Percentiles rank a stretch among this genome's conserved stretches.
These are phyloP conservation scores for Scaptomyza cyrtandrae DNA, from an alignment of 2,888 invertebrate genomes.

Conservation along the genomic window DNA sequence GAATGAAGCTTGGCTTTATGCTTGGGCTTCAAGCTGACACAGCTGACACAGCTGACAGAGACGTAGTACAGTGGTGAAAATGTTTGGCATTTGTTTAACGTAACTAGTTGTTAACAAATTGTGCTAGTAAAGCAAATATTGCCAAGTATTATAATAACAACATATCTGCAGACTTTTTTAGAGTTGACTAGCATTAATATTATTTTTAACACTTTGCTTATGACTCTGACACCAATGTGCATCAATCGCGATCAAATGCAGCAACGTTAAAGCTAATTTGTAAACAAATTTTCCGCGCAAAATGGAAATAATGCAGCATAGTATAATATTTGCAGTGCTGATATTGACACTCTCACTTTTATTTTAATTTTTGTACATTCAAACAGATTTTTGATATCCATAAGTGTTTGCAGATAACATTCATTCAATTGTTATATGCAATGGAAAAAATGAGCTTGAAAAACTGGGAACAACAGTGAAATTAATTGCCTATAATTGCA, in stretches of 20 bases:
- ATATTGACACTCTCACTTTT: slow-evolving; percentile 39
- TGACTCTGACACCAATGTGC: slow-evolving; percentile 23
- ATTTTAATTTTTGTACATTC: slow-evolving; percentile 9
- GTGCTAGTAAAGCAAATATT: neutral
- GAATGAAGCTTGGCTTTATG: slow-evolving; percentile 64
- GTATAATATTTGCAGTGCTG: slow-evolving; percentile 6
- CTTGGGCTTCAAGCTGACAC: slow-evolving; percentile 24
- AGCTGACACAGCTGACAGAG: slow-evolving; percentile 10
- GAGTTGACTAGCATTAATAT: neutral
- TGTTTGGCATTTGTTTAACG: neutral
- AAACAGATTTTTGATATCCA: neutral
- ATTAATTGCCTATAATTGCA: slow-evolving; percentile 50
- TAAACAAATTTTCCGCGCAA: slow-evolving; percentile 19
- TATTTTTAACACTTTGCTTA: neutral
- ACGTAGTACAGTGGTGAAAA: slow-evolving; percentile 40
- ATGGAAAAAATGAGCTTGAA: slow-evolving; percentile 9
- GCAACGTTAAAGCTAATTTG: slow-evolving; percentile 6
- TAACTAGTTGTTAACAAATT: neutral
- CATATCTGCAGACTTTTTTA: neutral
- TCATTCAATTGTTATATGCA: slow-evolving; percentile 20
- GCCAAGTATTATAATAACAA: neutral
- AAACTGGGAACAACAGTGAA: slow-evolving; percentile 45
- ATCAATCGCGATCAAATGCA: slow-evolving; percentile 10
- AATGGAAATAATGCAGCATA: slow-evolving; percentile 16
- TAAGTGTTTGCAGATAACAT: neutral